Conservation (phyloP, 30 jellyfish, hydroid and myxozoan genomes). For the Phacellophora camtschatica region DNA sequence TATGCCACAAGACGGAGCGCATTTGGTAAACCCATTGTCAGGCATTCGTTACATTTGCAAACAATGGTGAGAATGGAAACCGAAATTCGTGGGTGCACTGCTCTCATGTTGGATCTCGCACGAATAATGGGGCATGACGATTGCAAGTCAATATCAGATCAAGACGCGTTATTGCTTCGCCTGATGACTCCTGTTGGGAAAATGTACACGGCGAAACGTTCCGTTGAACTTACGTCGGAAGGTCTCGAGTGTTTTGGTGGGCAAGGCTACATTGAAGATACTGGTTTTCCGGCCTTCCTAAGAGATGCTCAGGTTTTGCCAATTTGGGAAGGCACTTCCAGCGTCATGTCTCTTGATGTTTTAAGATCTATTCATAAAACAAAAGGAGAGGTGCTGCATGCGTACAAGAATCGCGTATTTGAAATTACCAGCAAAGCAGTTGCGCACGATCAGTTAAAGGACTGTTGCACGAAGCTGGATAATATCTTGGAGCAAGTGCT, state of each 20-base stretch:
- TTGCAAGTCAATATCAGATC: conserved; percentile 52
- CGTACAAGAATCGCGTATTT: conserved; percentile 30
- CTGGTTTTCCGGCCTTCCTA: conserved; percentile 89
- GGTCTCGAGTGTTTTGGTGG: conserved; percentile 97
- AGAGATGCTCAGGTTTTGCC: conserved; percentile 96
- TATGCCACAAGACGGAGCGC: conserved; percentile 78
- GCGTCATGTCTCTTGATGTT: conserved; percentile 79
- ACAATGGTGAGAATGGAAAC: conserved; percentile 76
- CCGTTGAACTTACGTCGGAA: conserved; percentile 81
- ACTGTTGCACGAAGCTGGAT: conserved; percentile 1
- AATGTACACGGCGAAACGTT: conserved; percentile 88
- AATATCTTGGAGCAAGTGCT: conserved; percentile 16
- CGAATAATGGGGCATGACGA: conserved; percentile 71
- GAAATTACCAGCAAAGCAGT: neutral
- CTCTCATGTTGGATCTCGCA: conserved; percentile 63
- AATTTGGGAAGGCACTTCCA: conserved; percentile 93
- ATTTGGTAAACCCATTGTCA: conserved; percentile 58
- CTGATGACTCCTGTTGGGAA: conserved; percentile 82
- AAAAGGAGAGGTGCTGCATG: conserved; percentile 66
- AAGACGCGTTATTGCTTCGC: conserved; percentile 71
- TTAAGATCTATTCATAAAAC: conserved; percentile 80
- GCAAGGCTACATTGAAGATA: conserved; percentile 94
- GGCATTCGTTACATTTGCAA: conserved; percentile 74
- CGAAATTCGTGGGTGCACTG: conserved; percentile 67
- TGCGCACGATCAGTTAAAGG: neutral